These are phyloP conservation scores for Nephrotoma guestfalica DNA, from an alignment of 2,888 invertebrate species.

Conservation along the genomic window DNA sequence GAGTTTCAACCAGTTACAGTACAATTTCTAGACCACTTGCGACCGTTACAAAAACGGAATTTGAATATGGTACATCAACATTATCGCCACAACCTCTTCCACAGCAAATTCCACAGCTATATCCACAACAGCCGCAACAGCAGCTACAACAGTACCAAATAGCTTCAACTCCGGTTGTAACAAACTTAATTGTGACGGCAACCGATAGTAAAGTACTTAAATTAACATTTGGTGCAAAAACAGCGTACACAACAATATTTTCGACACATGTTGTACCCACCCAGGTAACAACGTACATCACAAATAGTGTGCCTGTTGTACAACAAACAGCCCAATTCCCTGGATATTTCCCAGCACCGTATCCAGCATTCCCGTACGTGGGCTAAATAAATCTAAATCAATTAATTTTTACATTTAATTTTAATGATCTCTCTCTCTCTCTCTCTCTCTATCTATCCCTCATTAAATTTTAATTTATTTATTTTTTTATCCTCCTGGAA, in stretches of 20 bases:
- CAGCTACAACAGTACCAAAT: slow-evolving; percentile 53
- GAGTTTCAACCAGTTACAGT: slow-evolving; percentile 57
- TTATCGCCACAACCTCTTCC: slow-evolving; percentile 41
- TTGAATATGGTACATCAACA: slow-evolving; percentile 60
- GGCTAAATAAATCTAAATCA: slow-evolving; percentile 32
- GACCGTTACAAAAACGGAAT: slow-evolving; percentile 65
- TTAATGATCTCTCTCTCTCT: not conserved
- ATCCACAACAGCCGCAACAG: slow-evolving; percentile 33
- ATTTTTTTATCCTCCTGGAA: not conserved
- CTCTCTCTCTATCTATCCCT: not conserved
- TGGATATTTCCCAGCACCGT: slow-evolving; percentile 63
- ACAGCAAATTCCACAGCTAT: slow-evolving; percentile 35
- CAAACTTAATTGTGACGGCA: slow-evolving; percentile 62
- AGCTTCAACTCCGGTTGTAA: slow-evolving; percentile 65
- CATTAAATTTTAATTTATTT: not conserved
- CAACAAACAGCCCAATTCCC: slow-evolving; percentile 52
- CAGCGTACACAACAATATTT: slow-evolving; percentile 72
- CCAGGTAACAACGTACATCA: slow-evolving; percentile 66
- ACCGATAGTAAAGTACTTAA: slow-evolving; percentile 72
- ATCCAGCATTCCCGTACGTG: slow-evolving; percentile 59
- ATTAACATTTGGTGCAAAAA: slow-evolving; percentile 81
- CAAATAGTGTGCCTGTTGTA: slow-evolving; percentile 61
- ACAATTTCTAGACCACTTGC: slow-evolving; percentile 67
- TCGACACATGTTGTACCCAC: slow-evolving; percentile 73
- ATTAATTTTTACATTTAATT: not conserved